Evolutionary conservation across 2,113 vertebrate species (phyloP), one percentile per base, ranked within the genome.

Genomic region (Chaetura pelagica): DNA sequence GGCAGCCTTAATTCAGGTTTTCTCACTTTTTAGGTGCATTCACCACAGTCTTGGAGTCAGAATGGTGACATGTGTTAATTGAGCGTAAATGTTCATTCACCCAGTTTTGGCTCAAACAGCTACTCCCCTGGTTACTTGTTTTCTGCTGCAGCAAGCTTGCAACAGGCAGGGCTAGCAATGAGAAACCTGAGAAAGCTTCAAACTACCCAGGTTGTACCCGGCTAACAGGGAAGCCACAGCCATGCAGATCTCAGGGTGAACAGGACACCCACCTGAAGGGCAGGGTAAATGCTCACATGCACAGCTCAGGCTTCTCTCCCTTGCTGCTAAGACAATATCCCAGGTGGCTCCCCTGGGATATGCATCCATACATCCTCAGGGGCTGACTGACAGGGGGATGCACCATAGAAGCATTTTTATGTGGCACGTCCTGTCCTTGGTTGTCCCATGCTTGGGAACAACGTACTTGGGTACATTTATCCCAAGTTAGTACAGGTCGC

Each of bases 11-110:
- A 80, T 38, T 93, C 83, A 88, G 88, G 67, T 80, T 94, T 84
- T 89, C 73, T 89, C 77, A 84, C 38, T 86, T 93, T 89, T 82
- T 55, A 74, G 86, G 61, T 74, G n/a, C 55, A 30, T 79, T 88
- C 67, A 57, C 44, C 75, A 59, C 10, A 83, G 81, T 82, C 67
- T 52, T 44, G 78, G 75, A 87, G 75, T 48, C 44, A 79, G 92
- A 93, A 95, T 46, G 49, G 82, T 94, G 92, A 93, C 38, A 17
- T 10, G 27, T 40, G 62, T 57, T 94, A 91, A 90, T 90, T 76
- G 66, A 91, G 71, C 44, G 23, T 87, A 90, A 89, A 87, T 9
- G 67, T 76, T 69, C 52, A 61, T 76, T 1, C 0, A 78, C 38
- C 58, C 54, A 64, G 62, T 83, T 94, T 54, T 88, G 85, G 82